Evolutionary conservation across 2,797 vertebrate species (phyloP).

Genomic region (Ibycter americanus): DNA sequence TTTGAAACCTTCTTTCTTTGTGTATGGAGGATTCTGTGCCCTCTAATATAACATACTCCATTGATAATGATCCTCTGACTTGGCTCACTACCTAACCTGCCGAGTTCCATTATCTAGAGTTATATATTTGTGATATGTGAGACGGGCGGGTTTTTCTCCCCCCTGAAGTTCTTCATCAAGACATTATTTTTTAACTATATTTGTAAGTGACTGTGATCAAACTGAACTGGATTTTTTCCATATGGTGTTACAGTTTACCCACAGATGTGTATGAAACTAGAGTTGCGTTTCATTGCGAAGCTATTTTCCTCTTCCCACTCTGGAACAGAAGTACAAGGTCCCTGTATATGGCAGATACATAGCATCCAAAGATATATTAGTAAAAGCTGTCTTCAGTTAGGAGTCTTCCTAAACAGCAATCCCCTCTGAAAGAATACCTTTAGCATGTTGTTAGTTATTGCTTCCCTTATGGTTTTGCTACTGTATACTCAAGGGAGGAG

Average conservation of each 20-base stretch:
- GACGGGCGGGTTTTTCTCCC: accelerated
- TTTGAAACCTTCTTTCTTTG: not conserved
- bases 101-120: not conserved
- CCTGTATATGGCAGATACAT: not conserved
- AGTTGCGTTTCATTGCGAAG: not conserved
- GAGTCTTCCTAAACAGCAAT: not conserved
- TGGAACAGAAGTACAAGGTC: not conserved
- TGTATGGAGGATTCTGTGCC: not conserved
- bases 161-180: accelerated
- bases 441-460: not conserved
- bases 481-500: not conserved
- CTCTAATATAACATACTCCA: not conserved
- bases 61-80: not conserved
- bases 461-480: not conserved
- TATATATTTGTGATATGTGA: not conserved
- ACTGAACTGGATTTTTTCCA: not conserved
- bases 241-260: not conserved
- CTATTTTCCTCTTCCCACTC: not conserved
- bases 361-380: not conserved
- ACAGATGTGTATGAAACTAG: not conserved
- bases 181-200: not conserved
- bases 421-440: not conserved
- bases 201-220: not conserved
- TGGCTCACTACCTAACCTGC: not conserved
- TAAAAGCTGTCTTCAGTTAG: not conserved